Base-by-base conservation (phyloP, 2,797 vertebrate genomes). In the Sebastes ruberrimus region DNA sequence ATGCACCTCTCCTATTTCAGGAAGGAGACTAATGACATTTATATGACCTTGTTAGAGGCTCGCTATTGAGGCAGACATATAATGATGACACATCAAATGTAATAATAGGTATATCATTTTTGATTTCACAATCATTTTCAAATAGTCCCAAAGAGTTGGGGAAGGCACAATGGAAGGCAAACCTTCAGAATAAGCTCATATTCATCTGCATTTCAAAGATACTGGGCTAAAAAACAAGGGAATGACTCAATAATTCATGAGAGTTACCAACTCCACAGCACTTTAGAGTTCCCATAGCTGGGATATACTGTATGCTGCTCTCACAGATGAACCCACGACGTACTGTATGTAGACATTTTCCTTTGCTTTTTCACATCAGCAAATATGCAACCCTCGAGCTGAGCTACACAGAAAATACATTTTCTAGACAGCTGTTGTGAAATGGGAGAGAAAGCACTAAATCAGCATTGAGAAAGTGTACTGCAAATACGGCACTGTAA, bases 241-340 rank as follows among this genome's bases (percentile, higher is more conserved):
- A 76, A 65, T 46, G 56, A 82, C 81, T 92, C 81, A 92, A 93
- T 94, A 89, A 92, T 93, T 91, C 74, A 94, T 86, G 88, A 84
- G 81, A 38, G 80, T 77, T 86, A 76, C 80, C 67, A 84, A 86
- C 84, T 91, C 83, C 85, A 67, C 73, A 67, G 83, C 74, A 65
- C 76, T 78, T 82, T 25, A 62, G 23, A 71, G 55, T 59, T 82
- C 69, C 74, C 35, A 52, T 63, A 18, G 78, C 77, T 35, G 73
- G 60, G 33, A 75, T 69, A 18, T 57, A 73, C 63, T 56, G 33
- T 42, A 28, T 35, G n/a, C 32, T 53, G 75, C 72, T 52, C 71
- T 71, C 59, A 14, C 20, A 68, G 46, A 84, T 68, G 62, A n/a
- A 25, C 11, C 53, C n/a, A 55, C 27, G 4, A 55, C 27, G 3